These are phyloP conservation scores for Oophaga pumilio DNA, from an alignment of 2,113 vertebrate genomes.

Conservation along the genomic window DNA sequence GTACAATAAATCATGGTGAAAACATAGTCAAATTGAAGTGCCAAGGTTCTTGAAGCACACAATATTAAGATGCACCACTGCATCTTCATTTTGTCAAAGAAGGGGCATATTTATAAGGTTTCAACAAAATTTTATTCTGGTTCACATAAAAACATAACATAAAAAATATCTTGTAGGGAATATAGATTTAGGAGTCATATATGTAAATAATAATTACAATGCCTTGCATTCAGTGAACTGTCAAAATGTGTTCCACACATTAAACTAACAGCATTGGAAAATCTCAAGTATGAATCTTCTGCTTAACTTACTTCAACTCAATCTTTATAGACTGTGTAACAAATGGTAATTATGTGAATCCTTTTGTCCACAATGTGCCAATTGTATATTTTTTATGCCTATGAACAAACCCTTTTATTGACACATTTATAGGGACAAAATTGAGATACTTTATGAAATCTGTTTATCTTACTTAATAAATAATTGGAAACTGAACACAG, in stretches of 20 bases:
- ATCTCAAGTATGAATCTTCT: constrained; percentile 16
- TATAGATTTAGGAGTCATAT: constrained; percentile 17
- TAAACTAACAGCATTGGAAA: constrained; percentile 16
- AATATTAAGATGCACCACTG: not conserved
- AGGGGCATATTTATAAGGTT: not conserved
- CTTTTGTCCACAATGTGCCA: not conserved
- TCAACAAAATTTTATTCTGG: not conserved
- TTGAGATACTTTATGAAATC: not conserved
- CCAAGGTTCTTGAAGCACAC: not conserved
- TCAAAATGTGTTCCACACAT: constrained; percentile 25
- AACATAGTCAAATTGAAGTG: not conserved
- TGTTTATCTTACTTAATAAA: too few species aligned
- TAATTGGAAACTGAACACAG: too few species aligned
- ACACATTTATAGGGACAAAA: not conserved
- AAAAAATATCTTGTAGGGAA: not conserved
- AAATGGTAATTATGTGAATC: constrained; percentile 13
- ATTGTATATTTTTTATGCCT: not conserved
- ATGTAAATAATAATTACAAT: constrained; percentile 1
- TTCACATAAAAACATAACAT: not conserved
- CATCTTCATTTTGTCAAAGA: not conserved
- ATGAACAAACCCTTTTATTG: not conserved
- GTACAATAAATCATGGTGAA: not conserved
- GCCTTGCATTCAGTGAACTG: not conserved
- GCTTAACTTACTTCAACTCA: constrained; percentile 11
- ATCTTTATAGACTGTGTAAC: constrained; percentile 11